Conservation (phyloP, 2,113 vertebrate genomes). For the Megalops atlanticus region DNA sequence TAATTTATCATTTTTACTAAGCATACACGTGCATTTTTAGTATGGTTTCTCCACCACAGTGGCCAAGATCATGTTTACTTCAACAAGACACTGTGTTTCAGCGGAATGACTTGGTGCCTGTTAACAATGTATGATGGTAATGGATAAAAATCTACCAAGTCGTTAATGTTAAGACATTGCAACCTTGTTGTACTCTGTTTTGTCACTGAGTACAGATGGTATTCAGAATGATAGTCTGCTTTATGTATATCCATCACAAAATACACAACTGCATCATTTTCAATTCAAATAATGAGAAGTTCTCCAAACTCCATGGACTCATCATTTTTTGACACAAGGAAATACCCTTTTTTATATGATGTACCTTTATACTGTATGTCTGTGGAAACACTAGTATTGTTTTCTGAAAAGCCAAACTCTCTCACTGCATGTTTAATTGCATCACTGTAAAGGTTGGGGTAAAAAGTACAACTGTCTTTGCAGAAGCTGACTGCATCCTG, state of each 20-base stretch:
- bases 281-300: constrained; percentile 46
- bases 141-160: constrained; percentile 42
- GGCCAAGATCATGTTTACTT: constrained; percentile 33
- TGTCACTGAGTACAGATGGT: constrained; percentile 43
- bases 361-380: constrained; percentile 43
- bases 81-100: constrained; percentile 46
- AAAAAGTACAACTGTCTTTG: constrained; percentile 44
- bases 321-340: constrained; percentile 38
- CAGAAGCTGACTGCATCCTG: constrained; percentile 36
- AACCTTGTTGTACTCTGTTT: constrained; percentile 19
- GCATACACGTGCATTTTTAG: constrained; percentile 21
- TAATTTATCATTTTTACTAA: constrained; percentile 22
- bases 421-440: constrained; percentile 43
- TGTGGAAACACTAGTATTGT: constrained; percentile 36
- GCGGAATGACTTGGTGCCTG: constrained; percentile 33
- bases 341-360: constrained; percentile 38
- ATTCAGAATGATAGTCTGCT: constrained; percentile 37
- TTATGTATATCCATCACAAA: constrained; percentile 38
- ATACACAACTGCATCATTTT: constrained; percentile 37
- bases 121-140: constrained; percentile 47
- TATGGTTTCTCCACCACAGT: not conserved
- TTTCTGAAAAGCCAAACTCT: constrained; percentile 44
- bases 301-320: constrained; percentile 45
- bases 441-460: constrained; percentile 43
- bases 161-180: constrained; percentile 37